phyloP scores from a whole-genome alignment of 2,797 vertebrate species.

The Allobates femoralis region DNA sequence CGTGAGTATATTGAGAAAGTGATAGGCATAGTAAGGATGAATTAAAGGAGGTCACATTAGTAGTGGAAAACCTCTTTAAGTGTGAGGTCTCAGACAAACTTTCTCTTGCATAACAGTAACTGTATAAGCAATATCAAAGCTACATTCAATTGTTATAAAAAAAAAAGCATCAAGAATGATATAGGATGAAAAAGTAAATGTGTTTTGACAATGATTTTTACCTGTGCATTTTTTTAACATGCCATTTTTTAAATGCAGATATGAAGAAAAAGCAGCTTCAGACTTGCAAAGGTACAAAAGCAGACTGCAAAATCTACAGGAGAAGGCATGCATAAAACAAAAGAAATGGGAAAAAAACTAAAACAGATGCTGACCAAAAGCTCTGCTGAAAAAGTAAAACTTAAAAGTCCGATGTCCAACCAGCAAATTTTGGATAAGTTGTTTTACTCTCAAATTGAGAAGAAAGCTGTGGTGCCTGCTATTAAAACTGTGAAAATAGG shows the following conservation, averaged over 20 bases:
- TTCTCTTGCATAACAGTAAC: too few species aligned
- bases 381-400: slow-evolving; percentile 77
- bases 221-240: not conserved
- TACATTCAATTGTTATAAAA: too few species aligned
- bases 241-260: slow-evolving; percentile 78
- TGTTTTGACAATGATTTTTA: too few species aligned
- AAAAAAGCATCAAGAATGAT: too few species aligned
- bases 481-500: slow-evolving; percentile 75
- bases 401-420: slow-evolving; percentile 80
- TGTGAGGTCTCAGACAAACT: too few species aligned
- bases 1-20: too few species aligned
- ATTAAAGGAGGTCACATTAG: too few species aligned
- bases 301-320: slow-evolving; percentile 76
- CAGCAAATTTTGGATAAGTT: slow-evolving; percentile 89
- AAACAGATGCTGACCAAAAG: slow-evolving; percentile 60
- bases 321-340: slow-evolving; percentile 66
- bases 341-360: slow-evolving; percentile 69
- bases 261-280: slow-evolving; percentile 85
- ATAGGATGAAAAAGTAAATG: too few species aligned
- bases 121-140: too few species aligned
- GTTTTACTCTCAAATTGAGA: slow-evolving; percentile 79
- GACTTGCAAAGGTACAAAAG: slow-evolving; percentile 81
- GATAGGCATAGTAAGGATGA: too few species aligned
- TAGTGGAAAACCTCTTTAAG: too few species aligned
- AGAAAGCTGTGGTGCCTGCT: slow-evolving; percentile 71